Base-by-base conservation (phyloP, 2,797 vertebrate species). In the Karalla daura region DNA sequence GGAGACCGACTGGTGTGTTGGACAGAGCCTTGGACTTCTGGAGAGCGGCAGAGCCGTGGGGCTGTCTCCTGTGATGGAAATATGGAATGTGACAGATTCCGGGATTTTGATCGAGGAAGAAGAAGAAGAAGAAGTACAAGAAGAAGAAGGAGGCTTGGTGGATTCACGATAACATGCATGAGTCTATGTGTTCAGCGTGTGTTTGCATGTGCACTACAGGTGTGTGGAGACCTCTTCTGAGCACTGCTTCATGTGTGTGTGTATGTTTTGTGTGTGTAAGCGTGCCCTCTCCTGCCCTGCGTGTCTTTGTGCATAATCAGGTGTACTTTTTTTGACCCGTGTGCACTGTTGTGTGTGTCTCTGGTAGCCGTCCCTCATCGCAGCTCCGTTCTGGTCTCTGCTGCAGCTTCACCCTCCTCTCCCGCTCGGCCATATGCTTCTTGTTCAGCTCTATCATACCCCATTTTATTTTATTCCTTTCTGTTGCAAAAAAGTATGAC, bases 291-390 rank as follows among this genome's bases (percentile, higher is more conserved):
- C 10, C 8, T 60, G 51, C 56, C 40, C 23, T 58, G 44, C 75
- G 63, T 76, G 55, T 74, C 36, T 62, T 12, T 49, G 64, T 82
- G 64, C 70, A 17, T 71, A n/a, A 54, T 45, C 33, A 39, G 75
- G 63, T 55, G 40, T 78, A 39, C 55, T 59, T 78, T 71, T 74
- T 62, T 70, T 64, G 62, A 77, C 54, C 71, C 70, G 55, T 73
- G 59, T 77, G 78, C 80, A 78, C 82, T 80, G 65, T 74, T 69
- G 74, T 76, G 74, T 76, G 84, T 87, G 85, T 89, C 84, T 89
- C 88, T 90, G 90, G 85, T 89, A 88, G 85, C 63, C 32, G 50
- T 92, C 88, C 83, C 78, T 91, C 88, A 90, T 88, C 86, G 74
- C 84, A 66, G 77, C 74, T 79, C 37, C 53, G 59, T 53, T 87